Percentiles rank a stretch among this genome's conserved stretches.
Conservation (phyloP, 2,113 vertebrate species). For the Sylvilagus bachmani region DNA sequence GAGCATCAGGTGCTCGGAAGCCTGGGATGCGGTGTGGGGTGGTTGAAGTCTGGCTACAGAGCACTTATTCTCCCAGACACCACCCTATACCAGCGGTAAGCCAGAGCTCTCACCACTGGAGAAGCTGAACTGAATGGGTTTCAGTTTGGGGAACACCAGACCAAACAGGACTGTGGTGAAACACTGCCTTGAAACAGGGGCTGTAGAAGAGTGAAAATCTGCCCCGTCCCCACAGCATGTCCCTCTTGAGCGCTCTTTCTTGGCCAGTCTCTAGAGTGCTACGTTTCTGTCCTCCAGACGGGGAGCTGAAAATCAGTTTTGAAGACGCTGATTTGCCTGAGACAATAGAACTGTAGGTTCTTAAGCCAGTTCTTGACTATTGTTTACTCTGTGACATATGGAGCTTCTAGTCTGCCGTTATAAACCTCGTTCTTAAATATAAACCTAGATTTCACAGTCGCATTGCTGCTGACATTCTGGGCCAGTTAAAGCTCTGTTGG, state of each 20-base stretch:
- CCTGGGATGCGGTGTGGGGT: background rate
- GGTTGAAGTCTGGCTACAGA: background rate
- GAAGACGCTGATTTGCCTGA: conserved; percentile 17
- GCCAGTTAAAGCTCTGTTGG: background rate
- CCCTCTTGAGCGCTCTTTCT: background rate
- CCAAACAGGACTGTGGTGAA: background rate
- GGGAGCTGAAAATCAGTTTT: background rate
- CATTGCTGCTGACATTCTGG: background rate
- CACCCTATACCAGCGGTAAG: background rate
- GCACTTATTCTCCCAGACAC: background rate
- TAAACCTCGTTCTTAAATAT: background rate
- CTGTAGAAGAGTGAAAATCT: background rate
- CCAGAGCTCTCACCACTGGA: background rate
- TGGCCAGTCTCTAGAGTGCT: background rate
- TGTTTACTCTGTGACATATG: background rate
- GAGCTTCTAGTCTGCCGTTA: background rate
- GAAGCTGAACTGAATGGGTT: background rate
- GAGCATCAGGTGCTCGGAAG: background rate
- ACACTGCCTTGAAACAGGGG: background rate
- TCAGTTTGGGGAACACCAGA: background rate
- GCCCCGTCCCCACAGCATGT: background rate
- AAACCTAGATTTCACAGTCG: background rate
- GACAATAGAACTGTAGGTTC: background rate
- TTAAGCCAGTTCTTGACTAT: background rate
- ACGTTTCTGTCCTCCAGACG: background rate